A percentile compares a stretch with the other conserved stretches of the same genome.
These are phyloP conservation scores for Ranitomeya imitator DNA, from an alignment of 2,113 vertebrate genomes.

Conservation along the genomic window DNA sequence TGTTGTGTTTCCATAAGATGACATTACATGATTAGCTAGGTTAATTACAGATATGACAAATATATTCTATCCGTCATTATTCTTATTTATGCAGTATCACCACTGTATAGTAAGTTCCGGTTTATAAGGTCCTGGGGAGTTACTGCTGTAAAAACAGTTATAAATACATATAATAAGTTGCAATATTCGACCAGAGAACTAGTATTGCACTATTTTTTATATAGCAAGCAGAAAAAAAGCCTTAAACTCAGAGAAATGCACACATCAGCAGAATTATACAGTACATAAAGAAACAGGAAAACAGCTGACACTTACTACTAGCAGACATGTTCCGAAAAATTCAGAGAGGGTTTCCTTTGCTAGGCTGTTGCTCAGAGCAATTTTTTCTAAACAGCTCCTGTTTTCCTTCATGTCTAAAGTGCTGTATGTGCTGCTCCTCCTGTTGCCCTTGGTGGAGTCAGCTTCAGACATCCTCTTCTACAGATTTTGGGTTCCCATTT, in stretches of 20 bases:
- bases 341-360: slow-evolving; percentile 89
- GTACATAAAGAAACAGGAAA: slow-evolving; percentile 61
- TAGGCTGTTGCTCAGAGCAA: slow-evolving; percentile 80
- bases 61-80: background rate
- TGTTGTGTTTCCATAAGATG: background rate
- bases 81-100: background rate
- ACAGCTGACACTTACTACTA: slow-evolving; percentile 88
- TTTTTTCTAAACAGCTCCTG: slow-evolving; percentile 77
- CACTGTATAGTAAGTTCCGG: background rate
- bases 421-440: slow-evolving; percentile 63
- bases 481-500: slow-evolving; percentile 59
- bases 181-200: background rate
- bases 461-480: slow-evolving; percentile 62
- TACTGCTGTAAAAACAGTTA: background rate
- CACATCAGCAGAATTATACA: slow-evolving; percentile 40
- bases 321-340: slow-evolving; percentile 89
- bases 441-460: slow-evolving; percentile 35
- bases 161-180: background rate
- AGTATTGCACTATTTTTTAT: background rate
- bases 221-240: background rate
- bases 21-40: background rate
- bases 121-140: background rate
- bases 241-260: background rate
- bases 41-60: background rate
- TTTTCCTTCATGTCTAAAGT: slow-evolving; percentile 72